Conservation (phyloP, 2,113 vertebrate species). For the Heteronetta atricapilla region DNA sequence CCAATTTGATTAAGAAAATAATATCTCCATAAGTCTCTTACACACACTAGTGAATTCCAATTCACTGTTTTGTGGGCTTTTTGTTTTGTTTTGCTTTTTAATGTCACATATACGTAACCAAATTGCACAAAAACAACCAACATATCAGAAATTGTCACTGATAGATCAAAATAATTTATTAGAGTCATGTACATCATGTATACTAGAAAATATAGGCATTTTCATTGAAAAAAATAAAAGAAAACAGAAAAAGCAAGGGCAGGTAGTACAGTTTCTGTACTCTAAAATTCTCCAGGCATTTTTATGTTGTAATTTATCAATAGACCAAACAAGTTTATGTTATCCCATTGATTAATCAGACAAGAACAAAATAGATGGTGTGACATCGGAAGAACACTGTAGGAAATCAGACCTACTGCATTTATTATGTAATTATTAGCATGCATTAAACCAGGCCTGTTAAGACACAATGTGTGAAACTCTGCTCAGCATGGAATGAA, state of each 20-base stretch:
- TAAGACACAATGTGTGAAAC: not conserved
- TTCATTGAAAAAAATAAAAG: not conserved
- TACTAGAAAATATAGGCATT: not conserved
- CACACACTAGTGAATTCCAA: not conserved
- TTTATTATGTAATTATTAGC: not conserved
- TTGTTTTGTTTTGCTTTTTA: not conserved
- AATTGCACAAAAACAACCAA: not conserved
- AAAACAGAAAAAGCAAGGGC: not conserved
- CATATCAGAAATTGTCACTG: not conserved
- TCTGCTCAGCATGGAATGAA: not conserved
- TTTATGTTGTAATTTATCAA: fast-evolving
- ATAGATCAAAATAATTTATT: not conserved
- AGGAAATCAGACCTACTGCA: not conserved
- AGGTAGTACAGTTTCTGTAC: not conserved
- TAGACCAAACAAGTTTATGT: not conserved
- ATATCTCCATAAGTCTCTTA: not conserved
- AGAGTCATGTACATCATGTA: fast-evolving
- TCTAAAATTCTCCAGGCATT: not conserved
- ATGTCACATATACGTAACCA: not conserved
- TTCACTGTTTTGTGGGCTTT: not conserved
- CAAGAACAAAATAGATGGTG: not conserved
- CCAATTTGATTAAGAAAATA: slow-evolving; percentile 17
- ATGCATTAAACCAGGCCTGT: not conserved
- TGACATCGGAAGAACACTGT: not conserved
- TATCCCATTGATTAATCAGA: not conserved